Evolutionary conservation across 2,797 vertebrate genomes (phyloP), one percentile per base, ranked within the genome.

Genomic region (Lutjanus argentimaculatus): DNA sequence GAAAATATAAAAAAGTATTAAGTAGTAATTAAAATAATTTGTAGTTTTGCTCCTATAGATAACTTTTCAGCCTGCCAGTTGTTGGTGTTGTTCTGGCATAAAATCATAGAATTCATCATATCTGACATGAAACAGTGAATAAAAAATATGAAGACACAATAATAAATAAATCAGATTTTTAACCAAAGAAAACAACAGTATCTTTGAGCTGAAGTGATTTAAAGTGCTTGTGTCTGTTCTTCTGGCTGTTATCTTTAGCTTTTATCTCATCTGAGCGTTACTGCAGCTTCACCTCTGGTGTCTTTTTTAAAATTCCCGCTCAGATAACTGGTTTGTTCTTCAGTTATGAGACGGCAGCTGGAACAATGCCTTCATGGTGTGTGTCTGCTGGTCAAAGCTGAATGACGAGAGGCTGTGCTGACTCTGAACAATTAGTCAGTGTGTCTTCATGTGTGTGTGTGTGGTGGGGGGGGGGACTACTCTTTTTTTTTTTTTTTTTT

Each of bases 341-440:
- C n/a, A n/a, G 70, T 51, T 9, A 21, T 40, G 78, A 74, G 74
- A 46, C 51, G 49, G 40, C 66, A 62, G 66, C 11, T 72, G 79
- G 82, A 85, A 91, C 87, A 90, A 90, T 48, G 85, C 21, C 80
- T 25, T 45, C 84, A 45, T 84, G 85, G 79, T 88, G 86, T 73
- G 79, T 30, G 83, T 79, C 16, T 58, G 64, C 5, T 66, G 79
- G 57, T 72, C 22, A 0, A 15, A 2, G 80, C 79, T 52, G 74
- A 84, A 77, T 75, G 75, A 43, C 49, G 65, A 75, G 77, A 88
- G 80, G 75, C 88, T 87, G 64, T 1, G 83, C 80, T 75, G 86
- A 83, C 78, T 86, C 82, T 65, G 80, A 85, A 91, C 88, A 91
- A 91, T 91, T 77, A 82, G 73, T 68, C 52, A 43, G 73, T 72